Percentiles rank a stretch among this genome's conserved stretches.
Evolutionary conservation across 2,797 vertebrate genomes (phyloP).

Genomic region (Myotis daubentonii): DNA sequence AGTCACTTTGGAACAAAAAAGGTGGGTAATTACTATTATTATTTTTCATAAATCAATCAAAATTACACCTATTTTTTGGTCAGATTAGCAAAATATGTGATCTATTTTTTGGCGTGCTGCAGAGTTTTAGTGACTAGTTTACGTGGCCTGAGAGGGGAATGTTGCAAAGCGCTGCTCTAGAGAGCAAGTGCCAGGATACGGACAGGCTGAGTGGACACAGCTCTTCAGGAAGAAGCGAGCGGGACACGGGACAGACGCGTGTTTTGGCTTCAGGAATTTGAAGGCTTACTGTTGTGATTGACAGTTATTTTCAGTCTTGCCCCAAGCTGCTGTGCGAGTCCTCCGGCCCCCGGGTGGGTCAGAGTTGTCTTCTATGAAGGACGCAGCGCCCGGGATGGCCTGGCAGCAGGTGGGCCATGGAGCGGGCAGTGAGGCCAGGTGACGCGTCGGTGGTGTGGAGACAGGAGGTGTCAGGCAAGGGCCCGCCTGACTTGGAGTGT

Average conservation of each 20-base stretch:
- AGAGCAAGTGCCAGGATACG: not conserved
- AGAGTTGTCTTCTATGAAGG: not conserved
- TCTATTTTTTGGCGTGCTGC: not conserved
- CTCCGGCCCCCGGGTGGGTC: not conserved
- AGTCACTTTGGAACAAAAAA: not conserved
- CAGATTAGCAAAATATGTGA: not conserved
- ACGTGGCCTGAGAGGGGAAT: not conserved
- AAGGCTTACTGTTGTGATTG: not conserved
- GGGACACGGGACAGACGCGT: not conserved
- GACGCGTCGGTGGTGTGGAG: not conserved
- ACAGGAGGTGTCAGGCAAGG: no score
- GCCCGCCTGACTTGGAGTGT: accelerated
- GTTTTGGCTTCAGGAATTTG: not conserved
- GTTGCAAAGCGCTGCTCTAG: not conserved
- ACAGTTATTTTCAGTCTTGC: not conserved
- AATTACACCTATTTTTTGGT: no score
- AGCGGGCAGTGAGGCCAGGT: not conserved
- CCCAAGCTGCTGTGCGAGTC: not conserved
- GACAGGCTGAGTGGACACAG: not conserved
- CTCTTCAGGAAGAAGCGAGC: not conserved
- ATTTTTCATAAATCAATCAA: not conserved
- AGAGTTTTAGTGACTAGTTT: not conserved
- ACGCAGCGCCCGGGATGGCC: accelerated
- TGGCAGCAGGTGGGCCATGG: not conserved
- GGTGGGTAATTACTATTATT: not conserved